Percentiles rank a stretch among this genome's conserved stretches.
Evolutionary conservation across 1,140 invertebrate species (phyloP).

Genomic region (Anoplophora glabripennis): DNA sequence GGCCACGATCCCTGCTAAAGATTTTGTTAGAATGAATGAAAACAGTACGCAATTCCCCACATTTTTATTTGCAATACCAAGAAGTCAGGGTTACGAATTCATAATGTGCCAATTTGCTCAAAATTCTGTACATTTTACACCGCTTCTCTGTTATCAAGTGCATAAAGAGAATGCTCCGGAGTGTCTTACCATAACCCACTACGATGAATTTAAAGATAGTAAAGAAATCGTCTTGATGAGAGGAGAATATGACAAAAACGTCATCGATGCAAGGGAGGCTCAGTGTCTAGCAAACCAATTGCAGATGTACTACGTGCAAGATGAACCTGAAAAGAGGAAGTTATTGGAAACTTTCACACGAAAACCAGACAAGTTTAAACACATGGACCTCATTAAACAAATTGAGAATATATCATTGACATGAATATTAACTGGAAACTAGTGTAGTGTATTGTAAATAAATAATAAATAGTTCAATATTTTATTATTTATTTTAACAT

Average conservation of each 20-base stretch:
- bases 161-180: constrained; percentile 90
- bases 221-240: constrained; percentile 84
- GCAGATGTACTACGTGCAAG: constrained; percentile 77
- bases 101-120: constrained; percentile 74
- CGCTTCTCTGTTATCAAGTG: constrained; percentile 81
- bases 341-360: constrained; percentile 71
- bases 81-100: constrained; percentile 85
- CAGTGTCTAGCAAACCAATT: constrained; percentile 83
- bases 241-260: constrained; percentile 84
- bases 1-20: constrained; percentile 62
- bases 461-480: too few relatives aligned
- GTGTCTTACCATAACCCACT: constrained; percentile 80
- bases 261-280: constrained; percentile 72
- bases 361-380: constrained; percentile 73
- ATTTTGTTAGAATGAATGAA: constrained; percentile 59
- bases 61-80: constrained; percentile 80
- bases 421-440: constrained; percentile 1
- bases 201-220: constrained; percentile 70
- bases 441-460: neutral
- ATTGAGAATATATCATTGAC: constrained; percentile 62
- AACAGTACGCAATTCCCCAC: constrained; percentile 61
- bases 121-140: constrained; percentile 81
- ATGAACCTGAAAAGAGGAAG: constrained; percentile 60
- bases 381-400: constrained; percentile 78
- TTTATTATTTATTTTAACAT: too few relatives aligned